Conservation (phyloP, 1,140 invertebrate species). For the Kradibia gibbosae region DNA sequence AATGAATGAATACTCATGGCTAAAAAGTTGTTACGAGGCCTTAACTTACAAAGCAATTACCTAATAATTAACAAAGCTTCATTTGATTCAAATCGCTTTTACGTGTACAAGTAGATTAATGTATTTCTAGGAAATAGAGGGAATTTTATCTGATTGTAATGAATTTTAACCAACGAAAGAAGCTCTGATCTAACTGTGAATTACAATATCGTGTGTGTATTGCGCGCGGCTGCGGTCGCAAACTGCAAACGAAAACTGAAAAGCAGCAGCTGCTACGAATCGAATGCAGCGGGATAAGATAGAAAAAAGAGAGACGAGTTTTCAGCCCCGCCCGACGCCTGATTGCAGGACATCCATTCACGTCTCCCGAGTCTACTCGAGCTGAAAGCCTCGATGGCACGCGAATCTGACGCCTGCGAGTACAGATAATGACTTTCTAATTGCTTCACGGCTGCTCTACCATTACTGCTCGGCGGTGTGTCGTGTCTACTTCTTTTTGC, state of each 20-base stretch:
- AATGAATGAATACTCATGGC: too few species aligned
- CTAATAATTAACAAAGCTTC: too few species aligned
- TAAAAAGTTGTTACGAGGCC: too few species aligned
- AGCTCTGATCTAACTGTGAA: not conserved
- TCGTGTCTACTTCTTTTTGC: not conserved
- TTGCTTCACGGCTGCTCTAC: slow-evolving; percentile 49
- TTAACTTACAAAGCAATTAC: too few species aligned
- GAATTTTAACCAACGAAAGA: not conserved
- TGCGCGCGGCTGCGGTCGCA: not conserved
- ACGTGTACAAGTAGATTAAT: too few species aligned
- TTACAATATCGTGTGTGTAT: not conserved
- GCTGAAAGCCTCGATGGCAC: slow-evolving; percentile 47
- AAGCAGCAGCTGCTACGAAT: not conserved
- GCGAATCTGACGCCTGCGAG: slow-evolving; percentile 45
- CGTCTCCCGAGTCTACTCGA: slow-evolving; percentile 41
- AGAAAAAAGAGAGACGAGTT: not conserved
- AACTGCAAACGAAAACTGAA: not conserved
- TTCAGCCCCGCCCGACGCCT: slow-evolving; percentile 50
- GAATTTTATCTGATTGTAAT: not conserved
- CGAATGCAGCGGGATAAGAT: not conserved
- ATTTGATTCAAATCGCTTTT: too few species aligned
- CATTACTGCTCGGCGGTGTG: not conserved
- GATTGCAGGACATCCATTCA: slow-evolving; percentile 61
- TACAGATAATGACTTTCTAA: slow-evolving; percentile 63
- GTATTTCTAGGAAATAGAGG: too few species aligned